Evolutionary conservation across 2,797 vertebrate genomes (phyloP), one percentile per base, ranked within the genome.

Genomic region (Crypturellus tataupa): DNA sequence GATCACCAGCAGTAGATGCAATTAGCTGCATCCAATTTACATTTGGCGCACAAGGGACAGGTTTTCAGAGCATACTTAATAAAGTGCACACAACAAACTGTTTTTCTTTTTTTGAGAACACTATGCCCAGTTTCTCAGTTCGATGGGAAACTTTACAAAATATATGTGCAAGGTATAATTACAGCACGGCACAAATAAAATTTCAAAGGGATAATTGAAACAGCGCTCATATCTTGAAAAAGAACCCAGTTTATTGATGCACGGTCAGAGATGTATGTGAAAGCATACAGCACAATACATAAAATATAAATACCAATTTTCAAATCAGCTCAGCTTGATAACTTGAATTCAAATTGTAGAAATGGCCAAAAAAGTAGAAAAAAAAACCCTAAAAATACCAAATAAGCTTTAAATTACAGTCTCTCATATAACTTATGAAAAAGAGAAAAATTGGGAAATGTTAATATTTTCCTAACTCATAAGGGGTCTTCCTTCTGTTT

Each of bases 11-110:
- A 89, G 78, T 63, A 75, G 79, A 83, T 96, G 86, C 89, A 86
- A 94, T 89, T 94, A 95, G 70, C 71, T 94, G 73, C 72, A 87
- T 93, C 86, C 80, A 90, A 92, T 97, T 97, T 96, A 93, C 84
- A 86, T 96, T 91, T 87, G 68, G 93, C 96, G 89, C 84, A 75
- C 80, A 78, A 75, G 78, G 92, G 76, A 86, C 76, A 77, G 56
- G 63, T 67, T 93, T 95, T 91, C 65, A 58, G 87, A 87, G 89
- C 49, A 85, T 6, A 21, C 77, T 92, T 91, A 84, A 94, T 87
- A 72, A 81, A 94, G 86, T 31, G 77, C 96, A 90, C 64, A 90
- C 73, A 91, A 47, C 89, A 90, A 94, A 81, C 69, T 87, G 75
- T 12, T 10, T 85, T 95, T 93, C 85, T 72, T 12, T 10, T 85